Evolutionary conservation across 2,113 vertebrate species (phyloP).

Genomic region (Melospiza georgiana): DNA sequence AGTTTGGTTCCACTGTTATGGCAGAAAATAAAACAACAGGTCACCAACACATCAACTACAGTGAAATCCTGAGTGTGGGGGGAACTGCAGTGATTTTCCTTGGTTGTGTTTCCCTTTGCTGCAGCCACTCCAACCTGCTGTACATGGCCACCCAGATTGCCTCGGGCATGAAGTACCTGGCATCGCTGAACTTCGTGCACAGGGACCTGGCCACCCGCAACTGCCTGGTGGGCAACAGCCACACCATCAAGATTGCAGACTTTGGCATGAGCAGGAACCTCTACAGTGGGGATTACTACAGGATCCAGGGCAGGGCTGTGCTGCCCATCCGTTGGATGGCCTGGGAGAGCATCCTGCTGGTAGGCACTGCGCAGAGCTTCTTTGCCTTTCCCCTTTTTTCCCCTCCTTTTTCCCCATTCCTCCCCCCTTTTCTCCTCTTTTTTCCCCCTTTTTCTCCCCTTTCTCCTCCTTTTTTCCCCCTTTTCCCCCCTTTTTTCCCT

Average conservation of each 20-base stretch:
- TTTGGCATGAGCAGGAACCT: slow-evolving; percentile 99
- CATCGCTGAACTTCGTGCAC: slow-evolving; percentile 96
- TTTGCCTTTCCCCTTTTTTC: too few relatives aligned
- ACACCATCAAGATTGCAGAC: slow-evolving; percentile 97
- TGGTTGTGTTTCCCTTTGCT: neutral
- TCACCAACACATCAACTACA: neutral
- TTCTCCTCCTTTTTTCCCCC: too few relatives aligned
- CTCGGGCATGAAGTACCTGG: slow-evolving; percentile 98
- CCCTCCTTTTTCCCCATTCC: too few relatives aligned
- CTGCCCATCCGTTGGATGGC: slow-evolving; percentile 99
- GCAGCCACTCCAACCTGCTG: slow-evolving; percentile 84
- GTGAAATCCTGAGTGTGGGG: neutral
- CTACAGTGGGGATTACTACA: slow-evolving; percentile 96
- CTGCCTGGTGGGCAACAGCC: slow-evolving; percentile 92
- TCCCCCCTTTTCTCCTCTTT: too few relatives aligned
- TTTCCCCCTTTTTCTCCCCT: too few relatives aligned
- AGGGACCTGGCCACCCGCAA: slow-evolving; percentile 96
- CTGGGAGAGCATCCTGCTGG: slow-evolving; percentile 97
- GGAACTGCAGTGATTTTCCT: neutral
- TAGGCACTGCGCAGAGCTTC: slow-evolving; percentile 31
- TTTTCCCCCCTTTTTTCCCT: too few relatives aligned
- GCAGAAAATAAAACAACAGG: neutral
- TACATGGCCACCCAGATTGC: slow-evolving; percentile 92
- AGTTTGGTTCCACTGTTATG: neutral
- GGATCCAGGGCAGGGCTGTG: slow-evolving; percentile 94